Conservation (phyloP, 2,888 invertebrate species). For the Drosophila cracens region DNA sequence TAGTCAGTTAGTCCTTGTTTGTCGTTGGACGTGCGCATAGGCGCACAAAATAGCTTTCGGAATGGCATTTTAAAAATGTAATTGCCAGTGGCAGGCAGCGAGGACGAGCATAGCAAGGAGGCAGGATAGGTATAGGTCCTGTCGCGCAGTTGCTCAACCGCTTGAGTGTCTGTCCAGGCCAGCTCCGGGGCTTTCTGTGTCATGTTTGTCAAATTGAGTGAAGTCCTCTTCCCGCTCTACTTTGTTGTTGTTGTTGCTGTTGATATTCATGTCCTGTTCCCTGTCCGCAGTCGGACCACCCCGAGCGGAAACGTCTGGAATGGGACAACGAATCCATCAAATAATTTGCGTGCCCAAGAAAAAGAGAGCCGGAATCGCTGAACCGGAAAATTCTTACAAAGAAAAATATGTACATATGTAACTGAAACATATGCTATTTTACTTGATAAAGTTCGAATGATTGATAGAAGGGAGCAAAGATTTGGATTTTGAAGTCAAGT, state of each 20-base stretch:
- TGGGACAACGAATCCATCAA: conserved; percentile 43
- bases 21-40: conserved; percentile 56
- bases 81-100: conserved; percentile 52
- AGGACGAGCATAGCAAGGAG: background rate
- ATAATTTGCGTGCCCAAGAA: conserved; percentile 49
- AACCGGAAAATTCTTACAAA: conserved; percentile 23
- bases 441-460: background rate
- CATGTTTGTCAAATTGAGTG: conserved; percentile 78
- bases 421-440: conserved; percentile 7
- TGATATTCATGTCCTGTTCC: conserved; percentile 50
- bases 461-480: background rate
- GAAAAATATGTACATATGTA: background rate
- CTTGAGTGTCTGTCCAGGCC: conserved; percentile 49
- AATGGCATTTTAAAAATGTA: conserved; percentile 75
- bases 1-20: background rate
- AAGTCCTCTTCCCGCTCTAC: conserved; percentile 51
- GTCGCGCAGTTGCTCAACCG: conserved; percentile 20
- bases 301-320: conserved; percentile 19
- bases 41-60: conserved; percentile 58
- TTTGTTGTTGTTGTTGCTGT: conserved; percentile 22
- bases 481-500: background rate
- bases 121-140: conserved; percentile 8
- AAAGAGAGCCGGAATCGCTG: conserved; percentile 1
- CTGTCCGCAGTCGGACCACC: conserved; percentile 22
- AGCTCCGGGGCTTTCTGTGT: conserved; percentile 69